These are phyloP conservation scores for Tinamus guttatus DNA, from an alignment of 2,113 vertebrate species.

Conservation along the genomic window DNA sequence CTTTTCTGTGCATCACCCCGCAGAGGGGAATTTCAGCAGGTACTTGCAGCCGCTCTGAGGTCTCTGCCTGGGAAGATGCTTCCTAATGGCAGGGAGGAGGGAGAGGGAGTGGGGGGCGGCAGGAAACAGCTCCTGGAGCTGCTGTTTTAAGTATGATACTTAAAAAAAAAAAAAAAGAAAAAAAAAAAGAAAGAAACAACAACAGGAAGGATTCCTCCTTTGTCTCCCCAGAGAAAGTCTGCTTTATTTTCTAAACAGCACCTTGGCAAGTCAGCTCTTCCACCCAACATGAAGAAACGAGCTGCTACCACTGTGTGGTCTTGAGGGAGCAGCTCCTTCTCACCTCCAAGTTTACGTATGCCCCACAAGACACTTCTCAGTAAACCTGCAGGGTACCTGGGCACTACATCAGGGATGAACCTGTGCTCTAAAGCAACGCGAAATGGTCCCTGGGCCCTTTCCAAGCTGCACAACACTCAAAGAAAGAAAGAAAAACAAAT, in stretches of 20 bases:
- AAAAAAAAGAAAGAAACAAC: background rate
- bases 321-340: background rate
- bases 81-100: fast-evolving
- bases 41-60: background rate
- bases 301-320: background rate
- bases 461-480: conserved; percentile 36
- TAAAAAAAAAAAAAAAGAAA: background rate
- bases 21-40: background rate
- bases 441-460: conserved; percentile 27
- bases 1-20: background rate
- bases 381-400: conserved; percentile 35
- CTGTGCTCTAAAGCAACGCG: background rate
- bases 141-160: background rate
- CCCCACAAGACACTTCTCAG: background rate
- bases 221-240: background rate
- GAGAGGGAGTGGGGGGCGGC: too few species aligned
- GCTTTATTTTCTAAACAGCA: background rate
- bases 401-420: background rate
- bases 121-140: background rate
- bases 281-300: background rate
- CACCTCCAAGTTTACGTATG: background rate
- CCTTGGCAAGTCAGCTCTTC: background rate
- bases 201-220: background rate
- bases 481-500: background rate
- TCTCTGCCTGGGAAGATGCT: background rate